A percentile compares a stretch with the other conserved stretches of the same genome.
These are phyloP conservation scores for Calameuta idolon DNA, from an alignment of 2,888 invertebrate genomes.

Conservation along the genomic window DNA sequence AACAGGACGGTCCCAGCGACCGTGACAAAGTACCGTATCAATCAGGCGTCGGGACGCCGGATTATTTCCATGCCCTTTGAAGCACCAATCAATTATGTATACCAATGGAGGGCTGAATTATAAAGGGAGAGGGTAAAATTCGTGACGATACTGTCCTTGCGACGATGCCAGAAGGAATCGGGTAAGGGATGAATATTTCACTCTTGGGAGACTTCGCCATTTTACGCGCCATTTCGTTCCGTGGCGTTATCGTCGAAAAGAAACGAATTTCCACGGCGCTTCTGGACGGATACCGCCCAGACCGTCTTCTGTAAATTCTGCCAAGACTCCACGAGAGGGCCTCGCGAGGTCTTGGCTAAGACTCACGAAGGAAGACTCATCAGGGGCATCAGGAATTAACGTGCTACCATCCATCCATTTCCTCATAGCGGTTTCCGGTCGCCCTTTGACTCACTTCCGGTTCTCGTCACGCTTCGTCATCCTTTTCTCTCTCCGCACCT, in stretches of 20 bases:
- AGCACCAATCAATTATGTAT: constrained; percentile 47
- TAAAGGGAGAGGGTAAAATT: constrained; percentile 9
- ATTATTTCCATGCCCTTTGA: constrained; percentile 42
- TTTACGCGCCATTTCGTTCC: constrained; percentile 65
- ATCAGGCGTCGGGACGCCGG: constrained; percentile 24
- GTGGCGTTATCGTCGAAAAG: constrained; percentile 58
- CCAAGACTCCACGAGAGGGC: background rate
- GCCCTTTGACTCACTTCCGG: background rate
- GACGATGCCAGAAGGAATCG: background rate
- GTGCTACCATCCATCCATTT: background rate
- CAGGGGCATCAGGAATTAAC: background rate
- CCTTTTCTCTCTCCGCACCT: background rate
- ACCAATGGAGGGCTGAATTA: constrained; percentile 18
- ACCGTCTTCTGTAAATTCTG: background rate
- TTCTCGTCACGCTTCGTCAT: background rate
- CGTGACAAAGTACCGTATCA: background rate
- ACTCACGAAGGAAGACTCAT: background rate
- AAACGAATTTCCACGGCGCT: constrained; percentile 25
- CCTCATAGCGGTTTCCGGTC: background rate
- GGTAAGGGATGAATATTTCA: constrained; percentile 43
- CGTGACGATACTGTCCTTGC: background rate
- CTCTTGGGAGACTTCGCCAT: constrained; percentile 58
- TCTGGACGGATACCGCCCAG: background rate
- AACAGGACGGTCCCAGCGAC: background rate
- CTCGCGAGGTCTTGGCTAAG: background rate